Evolutionary conservation across 2,888 invertebrate genomes (phyloP).

Genomic region (Drosophila diplacantha): DNA sequence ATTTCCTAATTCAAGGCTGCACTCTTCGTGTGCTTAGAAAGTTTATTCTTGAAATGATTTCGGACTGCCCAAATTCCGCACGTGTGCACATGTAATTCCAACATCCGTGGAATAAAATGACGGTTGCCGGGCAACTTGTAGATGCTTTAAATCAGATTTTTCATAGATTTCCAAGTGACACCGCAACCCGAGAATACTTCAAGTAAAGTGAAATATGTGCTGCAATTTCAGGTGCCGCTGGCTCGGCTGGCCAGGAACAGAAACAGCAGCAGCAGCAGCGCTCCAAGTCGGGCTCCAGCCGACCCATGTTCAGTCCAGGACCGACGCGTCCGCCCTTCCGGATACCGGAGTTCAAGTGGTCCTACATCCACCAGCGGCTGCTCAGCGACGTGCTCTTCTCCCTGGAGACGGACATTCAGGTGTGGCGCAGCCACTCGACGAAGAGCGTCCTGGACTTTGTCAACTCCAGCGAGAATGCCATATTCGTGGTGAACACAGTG

Average conservation of each 20-base stretch:
- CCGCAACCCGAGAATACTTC: too few species aligned
- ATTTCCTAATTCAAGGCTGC: too few species aligned
- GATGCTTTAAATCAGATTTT: too few species aligned
- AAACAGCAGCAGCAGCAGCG: constrained; percentile 57
- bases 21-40: too few species aligned
- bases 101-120: too few species aligned
- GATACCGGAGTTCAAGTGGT: constrained; percentile 99
- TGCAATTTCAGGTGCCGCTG: background rate
- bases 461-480: constrained; percentile 98
- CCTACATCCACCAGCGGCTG: constrained; percentile 97
- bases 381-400: constrained; percentile 97
- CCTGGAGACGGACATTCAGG: constrained; percentile 98
- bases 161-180: too few species aligned
- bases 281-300: constrained; percentile 82
- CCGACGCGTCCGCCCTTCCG: constrained; percentile 96
- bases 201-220: background rate
- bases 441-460: constrained; percentile 98
- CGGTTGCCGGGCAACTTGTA: too few species aligned
- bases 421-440: constrained; percentile 93
- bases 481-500: constrained; percentile 99
- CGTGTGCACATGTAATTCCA: too few species aligned
- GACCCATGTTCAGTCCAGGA: constrained; percentile 96
- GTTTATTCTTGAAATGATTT: too few species aligned
- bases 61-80: too few species aligned
- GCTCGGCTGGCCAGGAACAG: constrained; percentile 15